phyloP scores from a whole-genome alignment of 2,888 invertebrate species.

The Criorhina ranunculi region DNA sequence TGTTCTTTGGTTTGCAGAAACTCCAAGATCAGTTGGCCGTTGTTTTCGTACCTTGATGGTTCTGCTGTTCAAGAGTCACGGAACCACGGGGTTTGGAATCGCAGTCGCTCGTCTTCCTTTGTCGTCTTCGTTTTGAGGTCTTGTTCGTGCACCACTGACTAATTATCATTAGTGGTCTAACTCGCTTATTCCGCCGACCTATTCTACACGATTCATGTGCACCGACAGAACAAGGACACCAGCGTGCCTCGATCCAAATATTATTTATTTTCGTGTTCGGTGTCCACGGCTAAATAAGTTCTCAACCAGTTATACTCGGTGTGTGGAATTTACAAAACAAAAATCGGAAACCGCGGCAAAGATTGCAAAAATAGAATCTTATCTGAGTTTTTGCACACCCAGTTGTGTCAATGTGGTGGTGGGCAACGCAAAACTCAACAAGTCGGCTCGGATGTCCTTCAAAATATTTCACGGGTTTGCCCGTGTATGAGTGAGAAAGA shows the following conservation, averaged over 20 bases:
- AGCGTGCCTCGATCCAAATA: conserved; percentile 31
- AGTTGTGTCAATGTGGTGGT: conserved; percentile 38
- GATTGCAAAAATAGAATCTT: conserved; percentile 71
- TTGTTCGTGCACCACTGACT: conserved; percentile 7
- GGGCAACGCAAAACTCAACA: conserved; percentile 43
- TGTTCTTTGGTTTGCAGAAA: conserved; percentile 67
- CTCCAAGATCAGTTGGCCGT: conserved; percentile 63
- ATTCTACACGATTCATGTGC: conserved; percentile 34
- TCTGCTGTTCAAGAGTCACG: conserved; percentile 22
- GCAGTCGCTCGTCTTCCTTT: background rate
- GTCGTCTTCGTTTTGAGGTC: conserved; percentile 15
- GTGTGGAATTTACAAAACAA: conserved; percentile 53
- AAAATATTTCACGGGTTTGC: conserved; percentile 21
- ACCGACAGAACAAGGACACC: conserved; percentile 61
- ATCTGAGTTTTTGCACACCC: conserved; percentile 62
- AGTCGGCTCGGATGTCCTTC: conserved; percentile 64
- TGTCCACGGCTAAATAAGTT: conserved; percentile 53
- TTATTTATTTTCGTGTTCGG: conserved; percentile 55
- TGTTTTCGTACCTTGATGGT: conserved; percentile 66
- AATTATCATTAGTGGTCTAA: conserved; percentile 48
- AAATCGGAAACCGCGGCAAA: conserved; percentile 38
- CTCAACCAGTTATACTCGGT: conserved; percentile 41
- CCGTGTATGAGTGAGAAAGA: conserved; percentile 27
- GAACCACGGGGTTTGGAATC: conserved; percentile 11
- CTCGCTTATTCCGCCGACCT: conserved; percentile 37